Evolutionary conservation across 2,888 invertebrate genomes (phyloP), one percentile per base, ranked within the genome.

Genomic region (Aphidius colemani): DNA sequence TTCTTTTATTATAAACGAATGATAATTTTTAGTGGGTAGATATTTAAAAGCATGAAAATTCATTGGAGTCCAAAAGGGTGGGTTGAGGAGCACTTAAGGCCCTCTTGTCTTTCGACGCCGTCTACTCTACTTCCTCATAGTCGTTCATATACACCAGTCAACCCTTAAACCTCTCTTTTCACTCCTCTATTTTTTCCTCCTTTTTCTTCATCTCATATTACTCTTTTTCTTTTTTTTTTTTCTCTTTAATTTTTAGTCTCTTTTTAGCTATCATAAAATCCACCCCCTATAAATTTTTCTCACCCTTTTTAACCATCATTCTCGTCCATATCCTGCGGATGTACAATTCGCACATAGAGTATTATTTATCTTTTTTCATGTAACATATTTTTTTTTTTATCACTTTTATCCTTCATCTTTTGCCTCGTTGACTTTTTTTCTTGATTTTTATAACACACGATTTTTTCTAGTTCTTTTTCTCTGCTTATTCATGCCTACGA

Each of bases 91-190:
- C 11, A 50, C 59, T 50, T 18, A 13, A 59, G 51, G 50, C 43
- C 44, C 59, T 59, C 59, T 50, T 51, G 50, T 50, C 59, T 59
- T 49, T 59, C 59, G 50, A 59, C 50, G 43, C 59, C 59, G 59
- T 59, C 50, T 45, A 41, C 59, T 41, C 48, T 11, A 41, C 40
- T 45, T 59, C 49, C 46, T 40, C 50, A 30, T 45, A 43, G 49
- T 50, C 59, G 41, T 59, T 50, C 50, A 51, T 51, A 30, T 30
- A 30, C 5, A 30, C 3, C 30, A 30, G 30, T 50, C 59, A 49
- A 59, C 50, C 9, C 43, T 48, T 51, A 51, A 40, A 13, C 59
- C 59, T 44, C 43, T 1, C 10, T 56, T 43, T n/a, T n/a, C n/a
- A n/a, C n/a, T n/a, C n/a, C n/a, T n/a, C n/a, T n/a, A n/a, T n/a